Evolutionary conservation across 2,797 vertebrate species (phyloP), one percentile per base, ranked within the genome.

Genomic region (Tadarida brasiliensis): DNA sequence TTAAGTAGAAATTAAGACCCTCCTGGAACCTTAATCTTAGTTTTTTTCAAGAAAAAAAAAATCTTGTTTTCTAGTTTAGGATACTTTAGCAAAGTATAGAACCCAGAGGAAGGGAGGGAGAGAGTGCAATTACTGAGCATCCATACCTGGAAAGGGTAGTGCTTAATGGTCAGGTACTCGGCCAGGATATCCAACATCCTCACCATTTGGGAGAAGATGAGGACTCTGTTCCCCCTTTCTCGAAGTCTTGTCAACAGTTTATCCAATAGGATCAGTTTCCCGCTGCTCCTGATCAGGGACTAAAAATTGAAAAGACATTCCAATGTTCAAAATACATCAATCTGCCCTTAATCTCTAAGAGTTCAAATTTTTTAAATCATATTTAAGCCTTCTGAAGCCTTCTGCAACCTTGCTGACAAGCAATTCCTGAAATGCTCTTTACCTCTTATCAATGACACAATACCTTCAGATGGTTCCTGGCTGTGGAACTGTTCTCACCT

Each of bases 161-260:
- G 99, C 92, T 99, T 99, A 97, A 99, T 99, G 89, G 99, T 97
- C 90, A 99, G 97, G 97, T 99, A 99, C 96, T 99, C 99, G 0
- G 99, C 99, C 97, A 99, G 98, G 97, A 99, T 99, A 98, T 99
- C 99, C 99, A 99, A 97, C 99, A 99, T 99, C 97, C 99, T 98
- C 98, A 99, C 99, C 99, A 99, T 99, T 98, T 99, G 99, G 77
- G 99, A 99, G 98, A 99, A 99, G 98, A 99, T 99, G 26, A 99
- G 99, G 87, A 99, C 99, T 63, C 99, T 98, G 98, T 99, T 99
- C 47, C 99, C 99, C 94, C 99, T 98, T 87, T 99, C 99, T 11
- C 99, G 97, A 89, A 99, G 99, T 94, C 99, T 98, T 56, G 99
- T 99, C 97, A 99, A 98, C 95, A 99, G 98, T 95, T 99, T 99